Conservation (phyloP, 2,113 vertebrate genomes). For the Corythaixoides concolor region DNA sequence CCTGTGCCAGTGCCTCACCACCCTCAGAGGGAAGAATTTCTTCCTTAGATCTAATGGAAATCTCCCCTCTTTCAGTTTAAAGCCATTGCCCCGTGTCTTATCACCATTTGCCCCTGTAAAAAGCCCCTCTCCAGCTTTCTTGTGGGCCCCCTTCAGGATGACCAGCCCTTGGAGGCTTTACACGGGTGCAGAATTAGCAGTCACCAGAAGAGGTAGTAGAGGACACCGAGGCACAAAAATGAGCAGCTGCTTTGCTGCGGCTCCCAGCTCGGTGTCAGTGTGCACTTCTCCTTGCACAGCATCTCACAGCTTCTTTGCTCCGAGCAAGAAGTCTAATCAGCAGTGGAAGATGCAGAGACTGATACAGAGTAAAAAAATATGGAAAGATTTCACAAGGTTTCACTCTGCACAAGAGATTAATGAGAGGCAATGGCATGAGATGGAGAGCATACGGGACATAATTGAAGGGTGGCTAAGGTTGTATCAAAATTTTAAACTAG, state of each 20-base stretch:
- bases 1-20: too few species aligned
- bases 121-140: too few species aligned
- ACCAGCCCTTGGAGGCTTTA: neutral
- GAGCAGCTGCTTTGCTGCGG: neutral
- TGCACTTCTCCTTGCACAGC: neutral
- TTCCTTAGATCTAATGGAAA: too few species aligned
- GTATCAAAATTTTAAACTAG: neutral
- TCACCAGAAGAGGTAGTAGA: neutral
- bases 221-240: neutral
- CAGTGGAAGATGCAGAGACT: neutral
- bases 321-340: neutral
- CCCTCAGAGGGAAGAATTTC: too few species aligned
- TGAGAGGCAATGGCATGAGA: neutral
- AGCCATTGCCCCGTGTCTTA: too few species aligned
- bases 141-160: too few species aligned
- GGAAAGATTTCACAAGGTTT: neutral
- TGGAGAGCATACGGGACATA: neutral
- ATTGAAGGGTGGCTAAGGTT: neutral
- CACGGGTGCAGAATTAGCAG: neutral
- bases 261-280: neutral
- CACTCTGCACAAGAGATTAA: neutral
- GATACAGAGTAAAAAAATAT: neutral
- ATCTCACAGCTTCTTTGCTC: accelerated
- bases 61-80: too few species aligned
- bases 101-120: too few species aligned